Evolutionary conservation across 2,888 invertebrate species (phyloP).

Genomic region (Lymantria monacha): DNA sequence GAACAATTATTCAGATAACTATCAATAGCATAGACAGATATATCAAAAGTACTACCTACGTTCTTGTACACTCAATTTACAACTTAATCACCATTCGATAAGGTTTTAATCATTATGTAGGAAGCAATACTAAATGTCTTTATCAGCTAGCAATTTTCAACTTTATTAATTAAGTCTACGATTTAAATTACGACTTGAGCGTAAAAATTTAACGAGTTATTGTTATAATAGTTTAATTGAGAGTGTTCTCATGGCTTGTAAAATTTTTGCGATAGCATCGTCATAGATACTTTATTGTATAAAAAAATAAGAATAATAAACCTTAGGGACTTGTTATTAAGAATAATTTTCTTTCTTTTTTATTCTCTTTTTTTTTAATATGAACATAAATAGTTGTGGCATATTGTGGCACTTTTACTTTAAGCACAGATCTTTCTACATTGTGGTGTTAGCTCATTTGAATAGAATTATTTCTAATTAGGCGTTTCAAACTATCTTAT

Average conservation of each 20-base stretch:
- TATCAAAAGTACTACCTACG: too few species aligned
- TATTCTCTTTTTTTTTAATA: not conserved
- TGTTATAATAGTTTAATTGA: slow-evolving; percentile 44
- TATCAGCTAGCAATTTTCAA: slow-evolving; percentile 2
- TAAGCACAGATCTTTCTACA: not conserved
- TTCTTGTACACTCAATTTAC: not conserved
- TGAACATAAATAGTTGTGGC: not conserved
- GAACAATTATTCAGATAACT: too few species aligned
- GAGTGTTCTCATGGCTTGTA: slow-evolving; percentile 42
- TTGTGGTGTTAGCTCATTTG: not conserved
- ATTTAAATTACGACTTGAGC: not conserved
- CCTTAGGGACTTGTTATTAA: not conserved
- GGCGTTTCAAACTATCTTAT: not conserved
- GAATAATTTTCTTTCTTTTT: not conserved
- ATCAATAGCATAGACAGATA: too few species aligned
- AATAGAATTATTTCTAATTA: not conserved
- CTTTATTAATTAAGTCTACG: slow-evolving; percentile 9
- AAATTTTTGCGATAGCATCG: slow-evolving; percentile 34
- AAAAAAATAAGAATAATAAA: not conserved
- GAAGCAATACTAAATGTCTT: not conserved
- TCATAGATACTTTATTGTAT: slow-evolving; percentile 11
- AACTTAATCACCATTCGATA: not conserved
- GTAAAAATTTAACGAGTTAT: slow-evolving; percentile 24
- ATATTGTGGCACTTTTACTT: not conserved
- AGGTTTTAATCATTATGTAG: not conserved